phyloP scores from a whole-genome alignment of 1,140 invertebrate genomes.

The Calosoma granatense region DNA sequence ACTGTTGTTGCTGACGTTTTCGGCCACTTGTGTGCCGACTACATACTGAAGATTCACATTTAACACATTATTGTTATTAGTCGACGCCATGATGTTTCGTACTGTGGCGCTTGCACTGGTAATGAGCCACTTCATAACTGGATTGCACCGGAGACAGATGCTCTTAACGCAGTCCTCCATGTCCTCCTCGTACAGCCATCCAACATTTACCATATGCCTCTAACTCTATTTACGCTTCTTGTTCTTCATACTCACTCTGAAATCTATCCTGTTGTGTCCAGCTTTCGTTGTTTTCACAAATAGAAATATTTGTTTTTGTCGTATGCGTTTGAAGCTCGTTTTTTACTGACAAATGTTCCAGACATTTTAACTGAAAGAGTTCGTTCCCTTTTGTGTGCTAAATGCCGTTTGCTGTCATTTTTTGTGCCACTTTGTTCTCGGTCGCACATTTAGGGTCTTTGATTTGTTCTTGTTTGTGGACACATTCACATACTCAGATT shows the following conservation, averaged over 20 bases:
- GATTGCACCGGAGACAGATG: neutral
- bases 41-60: slow-evolving; percentile 6
- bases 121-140: slow-evolving; percentile 3
- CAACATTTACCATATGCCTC: too few species aligned
- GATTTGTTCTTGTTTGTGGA: slow-evolving; percentile 8
- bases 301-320: slow-evolving; percentile 5
- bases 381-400: neutral
- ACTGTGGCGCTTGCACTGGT: neutral
- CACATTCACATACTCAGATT: neutral
- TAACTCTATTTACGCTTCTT: neutral
- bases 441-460: neutral
- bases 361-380: slow-evolving; percentile 3
- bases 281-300: neutral
- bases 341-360: neutral
- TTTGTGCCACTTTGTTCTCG: neutral
- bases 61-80: slow-evolving; percentile 9
- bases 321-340: neutral
- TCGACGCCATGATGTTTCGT: slow-evolving; percentile 1
- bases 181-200: neutral
- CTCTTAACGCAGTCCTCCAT: neutral
- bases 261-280: neutral
- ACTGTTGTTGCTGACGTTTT: neutral
- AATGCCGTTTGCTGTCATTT: slow-evolving; percentile 2
- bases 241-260: too few species aligned
- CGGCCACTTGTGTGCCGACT: neutral